Conservation (phyloP, 2,888 invertebrate species). For the Conomelus anceps region DNA sequence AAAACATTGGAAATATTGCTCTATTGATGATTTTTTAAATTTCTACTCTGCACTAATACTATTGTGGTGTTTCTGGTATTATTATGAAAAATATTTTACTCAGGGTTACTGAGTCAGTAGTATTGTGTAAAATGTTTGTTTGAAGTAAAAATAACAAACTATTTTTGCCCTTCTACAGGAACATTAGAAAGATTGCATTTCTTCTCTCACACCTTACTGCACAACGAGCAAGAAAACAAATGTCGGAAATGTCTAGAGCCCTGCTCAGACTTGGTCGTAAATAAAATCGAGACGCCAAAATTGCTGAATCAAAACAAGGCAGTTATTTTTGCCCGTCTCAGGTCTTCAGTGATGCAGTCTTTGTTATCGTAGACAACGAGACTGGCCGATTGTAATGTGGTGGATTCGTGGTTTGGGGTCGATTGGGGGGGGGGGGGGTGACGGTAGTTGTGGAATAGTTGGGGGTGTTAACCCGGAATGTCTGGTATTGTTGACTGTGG, state of each 20-base stretch:
- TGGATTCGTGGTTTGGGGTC: no score
- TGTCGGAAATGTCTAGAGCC: background rate
- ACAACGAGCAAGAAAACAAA: background rate
- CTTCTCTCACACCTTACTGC: background rate
- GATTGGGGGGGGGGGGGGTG: background rate
- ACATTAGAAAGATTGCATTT: background rate
- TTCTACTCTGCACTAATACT: no score
- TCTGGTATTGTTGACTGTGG: background rate
- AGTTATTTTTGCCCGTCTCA: conserved; percentile 2
- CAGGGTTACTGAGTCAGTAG: no score
- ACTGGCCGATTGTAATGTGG: background rate
- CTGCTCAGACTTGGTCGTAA: background rate
- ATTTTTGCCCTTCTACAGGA: background rate
- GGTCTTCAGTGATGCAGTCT: background rate
- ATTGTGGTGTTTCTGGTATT: no score
- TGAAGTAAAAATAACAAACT: background rate
- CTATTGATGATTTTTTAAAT: no score
- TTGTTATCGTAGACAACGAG: background rate
- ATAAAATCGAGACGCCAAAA: background rate
- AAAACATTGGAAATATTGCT: no score
- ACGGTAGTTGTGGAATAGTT: background rate
- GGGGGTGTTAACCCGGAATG: background rate
- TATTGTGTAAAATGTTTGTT: background rate
- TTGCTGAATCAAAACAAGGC: conserved; percentile 11
- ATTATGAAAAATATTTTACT: no score